A percentile compares a stretch with the other conserved stretches of the same genome.
Evolutionary conservation across 1,140 invertebrate genomes (phyloP).

Genomic region (Steinernema feltiae): DNA sequence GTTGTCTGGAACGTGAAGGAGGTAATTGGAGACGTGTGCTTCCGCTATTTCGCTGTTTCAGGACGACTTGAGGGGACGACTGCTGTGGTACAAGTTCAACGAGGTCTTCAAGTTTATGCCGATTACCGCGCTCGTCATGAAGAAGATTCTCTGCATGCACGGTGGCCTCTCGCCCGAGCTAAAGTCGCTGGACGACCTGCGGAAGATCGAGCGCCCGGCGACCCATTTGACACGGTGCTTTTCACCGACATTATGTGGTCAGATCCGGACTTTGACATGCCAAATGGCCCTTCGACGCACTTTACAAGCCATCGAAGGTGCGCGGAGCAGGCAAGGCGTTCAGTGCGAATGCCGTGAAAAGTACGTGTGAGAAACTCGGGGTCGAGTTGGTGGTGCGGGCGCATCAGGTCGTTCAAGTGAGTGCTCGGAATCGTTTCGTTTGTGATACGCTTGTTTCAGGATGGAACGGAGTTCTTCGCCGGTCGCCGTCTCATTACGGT

Average conservation of each 20-base stretch:
- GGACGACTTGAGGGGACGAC: conserved; percentile 60
- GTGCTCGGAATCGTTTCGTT: background rate
- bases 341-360: background rate
- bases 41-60: conserved; percentile 62
- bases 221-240: background rate
- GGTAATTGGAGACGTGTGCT: background rate
- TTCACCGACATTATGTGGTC: conserved; percentile 11
- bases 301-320: background rate
- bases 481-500: background rate
- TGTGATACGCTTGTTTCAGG: too few species aligned
- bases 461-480: conserved; percentile 1
- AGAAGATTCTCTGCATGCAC: conserved; percentile 46
- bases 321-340: background rate
- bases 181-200: conserved; percentile 33
- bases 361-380: background rate
- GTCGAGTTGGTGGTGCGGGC: background rate
- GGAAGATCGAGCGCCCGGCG: background rate
- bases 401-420: conserved; percentile 4
- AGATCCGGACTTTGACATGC: background rate
- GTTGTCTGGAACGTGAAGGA: background rate
- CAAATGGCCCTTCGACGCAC: background rate
- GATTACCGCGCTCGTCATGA: conserved; percentile 32
- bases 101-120: conserved; percentile 38
- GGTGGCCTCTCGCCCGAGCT: conserved; percentile 40
- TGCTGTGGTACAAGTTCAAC: conserved; percentile 23